Evolutionary conservation across 2,797 vertebrate genomes (phyloP).

Genomic region (Lepilemur ruficaudatus): DNA sequence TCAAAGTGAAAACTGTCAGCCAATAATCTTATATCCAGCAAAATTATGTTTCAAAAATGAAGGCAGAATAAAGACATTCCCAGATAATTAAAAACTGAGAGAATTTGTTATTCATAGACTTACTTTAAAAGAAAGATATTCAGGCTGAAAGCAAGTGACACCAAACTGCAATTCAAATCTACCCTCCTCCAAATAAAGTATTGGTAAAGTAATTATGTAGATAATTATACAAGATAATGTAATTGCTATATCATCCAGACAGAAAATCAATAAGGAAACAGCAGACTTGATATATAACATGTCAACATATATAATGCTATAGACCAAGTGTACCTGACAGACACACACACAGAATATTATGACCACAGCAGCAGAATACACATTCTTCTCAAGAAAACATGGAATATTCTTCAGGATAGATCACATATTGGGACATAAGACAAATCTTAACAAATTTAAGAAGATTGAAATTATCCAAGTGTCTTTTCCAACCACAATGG

Average conservation of each 20-base stretch:
- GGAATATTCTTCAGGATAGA: neutral
- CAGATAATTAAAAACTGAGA: neutral
- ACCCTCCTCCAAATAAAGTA: neutral
- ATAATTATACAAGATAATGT: neutral
- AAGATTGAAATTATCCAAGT: neutral
- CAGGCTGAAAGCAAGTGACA: neutral
- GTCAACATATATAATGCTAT: neutral
- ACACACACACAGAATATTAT: neutral
- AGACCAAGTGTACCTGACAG: neutral
- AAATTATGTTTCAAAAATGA: conserved; percentile 13
- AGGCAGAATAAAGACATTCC: neutral
- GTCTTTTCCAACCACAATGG: neutral
- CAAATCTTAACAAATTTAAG: neutral
- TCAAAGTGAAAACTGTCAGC: neutral
- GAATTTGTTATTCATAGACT: neutral
- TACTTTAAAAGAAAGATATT: neutral
- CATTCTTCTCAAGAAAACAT: neutral
- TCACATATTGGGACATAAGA: neutral
- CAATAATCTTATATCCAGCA: neutral
- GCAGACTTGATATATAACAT: neutral
- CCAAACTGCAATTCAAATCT: neutral
- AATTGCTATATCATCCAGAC: neutral
- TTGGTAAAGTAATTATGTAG: neutral
- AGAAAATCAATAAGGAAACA: neutral
- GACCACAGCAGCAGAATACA: neutral